Evolutionary conservation across 2,113 vertebrate species (phyloP).

Genomic region (Eira barbara): DNA sequence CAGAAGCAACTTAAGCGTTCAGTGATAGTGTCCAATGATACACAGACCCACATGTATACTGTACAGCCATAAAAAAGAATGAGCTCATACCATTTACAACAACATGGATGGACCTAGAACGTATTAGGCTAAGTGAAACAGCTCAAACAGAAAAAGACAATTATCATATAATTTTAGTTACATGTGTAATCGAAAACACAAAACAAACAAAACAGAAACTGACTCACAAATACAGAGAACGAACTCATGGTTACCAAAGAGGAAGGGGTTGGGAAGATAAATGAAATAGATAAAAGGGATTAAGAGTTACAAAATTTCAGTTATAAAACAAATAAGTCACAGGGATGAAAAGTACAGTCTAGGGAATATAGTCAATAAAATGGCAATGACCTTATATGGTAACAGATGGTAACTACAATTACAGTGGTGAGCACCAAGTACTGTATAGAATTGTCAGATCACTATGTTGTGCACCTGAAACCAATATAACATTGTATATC

Average conservation of each 20-base stretch:
- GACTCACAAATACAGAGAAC: not conserved
- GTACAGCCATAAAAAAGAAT: not conserved
- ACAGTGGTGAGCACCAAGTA: not conserved
- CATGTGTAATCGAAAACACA: not conserved
- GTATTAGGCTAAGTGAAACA: not conserved
- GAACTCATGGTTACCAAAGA: not conserved
- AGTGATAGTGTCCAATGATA: not conserved
- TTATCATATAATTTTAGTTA: not conserved
- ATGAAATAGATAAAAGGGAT: not conserved
- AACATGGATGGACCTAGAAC: not conserved
- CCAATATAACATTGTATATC: not conserved
- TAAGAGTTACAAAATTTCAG: not conserved
- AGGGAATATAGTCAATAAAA: not conserved
- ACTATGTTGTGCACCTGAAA: not conserved
- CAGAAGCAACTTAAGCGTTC: not conserved
- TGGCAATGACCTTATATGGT: not conserved
- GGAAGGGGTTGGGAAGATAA: not conserved
- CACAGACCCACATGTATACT: not conserved
- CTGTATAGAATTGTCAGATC: not conserved
- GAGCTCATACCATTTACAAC: not conserved
- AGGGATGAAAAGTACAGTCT: not conserved
- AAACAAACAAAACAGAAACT: not conserved
- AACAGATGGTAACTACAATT: not conserved
- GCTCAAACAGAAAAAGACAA: not conserved
- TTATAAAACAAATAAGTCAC: not conserved